Base-by-base conservation (phyloP, 1,140 invertebrate species). In the Drosophila lowei region DNA sequence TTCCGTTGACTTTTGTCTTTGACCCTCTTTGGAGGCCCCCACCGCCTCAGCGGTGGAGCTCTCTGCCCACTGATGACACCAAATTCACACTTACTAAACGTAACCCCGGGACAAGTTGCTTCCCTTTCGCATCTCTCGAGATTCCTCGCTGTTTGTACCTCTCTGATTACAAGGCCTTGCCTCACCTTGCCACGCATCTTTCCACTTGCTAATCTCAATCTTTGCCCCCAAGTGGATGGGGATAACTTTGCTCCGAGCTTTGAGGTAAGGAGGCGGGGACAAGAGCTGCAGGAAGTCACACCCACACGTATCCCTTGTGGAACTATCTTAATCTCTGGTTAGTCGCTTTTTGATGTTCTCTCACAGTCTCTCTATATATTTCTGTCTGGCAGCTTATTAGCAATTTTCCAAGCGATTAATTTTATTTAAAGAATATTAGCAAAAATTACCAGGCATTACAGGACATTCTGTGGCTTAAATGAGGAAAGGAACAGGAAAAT, bases 341-440 rank as follows among this genome's bases (percentile, higher is more conserved):
- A 61, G 63, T 77, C 56, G 43, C 53, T 42, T 66, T 68, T 76
- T 80, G 47, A 80, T 62, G 72, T 44, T 48, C 73, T 77, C 55
- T 43, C 30, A 13, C 4, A 13, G 23, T 30, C 28, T 9, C n/a
- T 11, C 6, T 23, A 41, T 21, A 30, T 30, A 11, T n/a, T 9
- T 11, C 9, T 15, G 13, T 49, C 16, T 59, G 23, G 3, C 55
- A 57, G 47, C 67, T 80, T 64, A 80, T 80, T 81, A 86, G 73
- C 65, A 78, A 86, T 85, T 86, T 88, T 65, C 73, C 78, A 75
- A 73, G 47, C 72, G 72, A 78, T 88, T 77, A 81, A 86, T 68
- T 86, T 74, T 54, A 58, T 63, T 77, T 62, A 66, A 58, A 46
- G 61, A 18, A 42, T 54, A 46, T 72, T 61, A 30, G 30, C 15